Evolutionary conservation across 2,888 invertebrate genomes (phyloP).

Genomic region (Epinotia bilunana): DNA sequence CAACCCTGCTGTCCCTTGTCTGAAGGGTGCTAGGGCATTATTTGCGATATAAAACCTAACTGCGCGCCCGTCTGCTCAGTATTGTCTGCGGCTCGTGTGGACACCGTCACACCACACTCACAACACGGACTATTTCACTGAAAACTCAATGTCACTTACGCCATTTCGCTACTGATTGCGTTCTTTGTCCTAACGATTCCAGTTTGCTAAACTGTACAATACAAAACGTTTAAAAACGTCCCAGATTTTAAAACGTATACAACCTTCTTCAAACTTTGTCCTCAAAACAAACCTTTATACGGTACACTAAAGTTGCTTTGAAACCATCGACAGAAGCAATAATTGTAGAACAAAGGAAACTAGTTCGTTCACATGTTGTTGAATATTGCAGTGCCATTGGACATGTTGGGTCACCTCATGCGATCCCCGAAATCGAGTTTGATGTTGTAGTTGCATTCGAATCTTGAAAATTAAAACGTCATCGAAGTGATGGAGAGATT

Average conservation of each 20-base stretch:
- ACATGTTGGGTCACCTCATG: background rate
- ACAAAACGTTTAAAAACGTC: background rate
- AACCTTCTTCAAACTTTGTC: background rate
- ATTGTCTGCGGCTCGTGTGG: constrained; percentile 22
- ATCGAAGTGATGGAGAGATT: background rate
- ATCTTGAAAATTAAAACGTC: background rate
- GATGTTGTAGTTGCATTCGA: background rate
- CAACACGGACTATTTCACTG: background rate
- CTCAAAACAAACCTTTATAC: constrained; percentile 1
- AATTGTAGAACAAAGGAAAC: constrained; percentile 21
- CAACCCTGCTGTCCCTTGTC: constrained; percentile 18
- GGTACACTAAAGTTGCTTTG: background rate
- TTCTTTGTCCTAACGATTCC: constrained; percentile 20
- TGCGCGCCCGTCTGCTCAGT: constrained; percentile 31
- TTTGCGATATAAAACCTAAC: constrained; percentile 36
- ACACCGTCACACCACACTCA: constrained; percentile 8
- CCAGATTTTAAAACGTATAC: background rate
- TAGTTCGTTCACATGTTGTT: background rate
- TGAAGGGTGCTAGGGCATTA: constrained; percentile 19
- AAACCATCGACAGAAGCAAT: background rate
- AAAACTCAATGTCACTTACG: background rate
- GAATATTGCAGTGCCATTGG: constrained; percentile 1
- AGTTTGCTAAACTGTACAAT: background rate
- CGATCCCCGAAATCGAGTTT: background rate
- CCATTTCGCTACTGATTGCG: background rate